phyloP scores from a whole-genome alignment of 64 coral and sea anemone genomes.

The Porites australiensis region DNA sequence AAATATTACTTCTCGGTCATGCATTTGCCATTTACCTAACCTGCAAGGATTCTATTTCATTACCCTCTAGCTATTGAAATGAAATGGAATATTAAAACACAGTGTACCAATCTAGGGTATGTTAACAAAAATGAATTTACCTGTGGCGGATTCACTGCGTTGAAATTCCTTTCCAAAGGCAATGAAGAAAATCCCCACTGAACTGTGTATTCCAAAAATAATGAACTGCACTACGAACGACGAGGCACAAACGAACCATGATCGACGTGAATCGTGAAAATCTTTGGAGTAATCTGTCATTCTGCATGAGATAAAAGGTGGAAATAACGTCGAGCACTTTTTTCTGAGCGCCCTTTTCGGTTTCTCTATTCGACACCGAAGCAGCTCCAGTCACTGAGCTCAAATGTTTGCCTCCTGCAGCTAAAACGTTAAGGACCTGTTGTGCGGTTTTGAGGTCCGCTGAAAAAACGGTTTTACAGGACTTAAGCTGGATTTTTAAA shows the following conservation, averaged over 20 bases:
- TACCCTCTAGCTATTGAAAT: too few relatives aligned
- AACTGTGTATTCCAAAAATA: slow-evolving; percentile 67
- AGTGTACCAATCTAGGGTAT: not conserved
- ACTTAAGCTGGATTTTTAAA: not conserved
- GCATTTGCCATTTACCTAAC: not conserved
- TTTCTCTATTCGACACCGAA: too few relatives aligned
- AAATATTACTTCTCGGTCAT: too few relatives aligned
- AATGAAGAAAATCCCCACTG: slow-evolving; percentile 52
- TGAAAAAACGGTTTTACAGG: not conserved
- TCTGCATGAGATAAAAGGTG: not conserved
- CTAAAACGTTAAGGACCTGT: not conserved
- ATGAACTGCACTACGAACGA: slow-evolving; percentile 64
- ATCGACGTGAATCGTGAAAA: not conserved
- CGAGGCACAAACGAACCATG: slow-evolving; percentile 49
- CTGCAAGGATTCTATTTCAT: not conserved
- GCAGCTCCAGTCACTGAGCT: too few relatives aligned
- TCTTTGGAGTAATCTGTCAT: slow-evolving; percentile 13
- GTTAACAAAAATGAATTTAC: not conserved
- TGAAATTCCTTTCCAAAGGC: slow-evolving; percentile 29
- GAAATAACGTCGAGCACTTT: not conserved
- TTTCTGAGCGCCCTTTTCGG: not conserved
- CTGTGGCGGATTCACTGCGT: slow-evolving; percentile 49
- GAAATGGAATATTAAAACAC: not conserved
- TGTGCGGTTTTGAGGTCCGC: not conserved
- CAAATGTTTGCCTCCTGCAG: too few relatives aligned